Base-by-base conservation (phyloP, 2,888 invertebrate species). In the Matsumyia berberina region DNA sequence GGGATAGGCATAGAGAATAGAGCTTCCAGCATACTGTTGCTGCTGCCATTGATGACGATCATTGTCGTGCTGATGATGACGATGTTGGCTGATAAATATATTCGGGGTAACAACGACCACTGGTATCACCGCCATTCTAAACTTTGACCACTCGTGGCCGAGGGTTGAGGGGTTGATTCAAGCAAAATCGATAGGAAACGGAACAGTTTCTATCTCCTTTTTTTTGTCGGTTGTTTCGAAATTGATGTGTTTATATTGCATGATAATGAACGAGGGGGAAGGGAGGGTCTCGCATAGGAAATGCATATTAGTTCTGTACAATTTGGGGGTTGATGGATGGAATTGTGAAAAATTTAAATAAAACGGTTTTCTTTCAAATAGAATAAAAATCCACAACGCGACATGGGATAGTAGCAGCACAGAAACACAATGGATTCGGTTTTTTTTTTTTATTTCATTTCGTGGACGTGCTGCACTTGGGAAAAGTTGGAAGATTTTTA, bases 321-420 rank as follows among this genome's bases (percentile, higher is more conserved):
- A 49, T 42, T n/a, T 31, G 29, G 29, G 24, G 46, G 46, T 62
- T 78, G 82, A 82, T 73, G 46, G 53, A 83, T 83, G 60, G 67
- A 78, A 73, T 67, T 67, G 57, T 83, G 42, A 39, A 62, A 66
- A 77, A 66, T 60, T 72, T 60, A 72, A 82, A 72, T 55, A 64
- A 81, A 81, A 76, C 37, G 17, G 35, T 17, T 72, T 72, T 72
- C n/a, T 51, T 82, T 67, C 46, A 73, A 83, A 83, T 69, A 69
- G 73, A 83, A 83, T 83, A 83, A 83, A n/a, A 64, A 62, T 67
- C 57, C 55, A 24, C 24, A 83, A 69, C 83, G 83, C 74, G 83
- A 73, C 83, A 83, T 44, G 57, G 78, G 62, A 57, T n/a, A n/a
- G 58, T 33, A 60, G 35, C 51, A 46, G 39, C 31, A 24, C 19